phyloP scores from a whole-genome alignment of 2,797 vertebrate species.

The Ambastaia sidthimunki region DNA sequence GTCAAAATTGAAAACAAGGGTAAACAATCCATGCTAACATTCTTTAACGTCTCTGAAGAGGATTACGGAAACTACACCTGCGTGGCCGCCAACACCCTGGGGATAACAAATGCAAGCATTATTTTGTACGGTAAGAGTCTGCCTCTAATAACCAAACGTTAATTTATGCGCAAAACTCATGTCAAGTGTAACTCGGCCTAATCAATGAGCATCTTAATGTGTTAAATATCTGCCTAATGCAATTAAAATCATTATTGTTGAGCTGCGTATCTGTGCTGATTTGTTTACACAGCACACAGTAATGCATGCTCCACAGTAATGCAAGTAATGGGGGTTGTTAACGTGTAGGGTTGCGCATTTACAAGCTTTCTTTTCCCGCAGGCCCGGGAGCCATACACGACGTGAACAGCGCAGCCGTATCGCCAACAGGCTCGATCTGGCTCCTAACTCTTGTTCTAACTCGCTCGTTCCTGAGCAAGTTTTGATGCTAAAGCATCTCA shows the following conservation, averaged over 20 bases:
- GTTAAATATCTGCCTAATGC: slow-evolving; percentile 35
- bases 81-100: slow-evolving; percentile 92
- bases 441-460: slow-evolving; percentile 80
- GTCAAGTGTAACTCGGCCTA: slow-evolving; percentile 27
- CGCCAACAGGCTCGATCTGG: slow-evolving; percentile 74
- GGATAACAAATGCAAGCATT: slow-evolving; percentile 96
- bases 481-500: slow-evolving; percentile 82
- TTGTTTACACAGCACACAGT: slow-evolving; percentile 1
- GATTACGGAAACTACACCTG: slow-evolving; percentile 99
- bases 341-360: slow-evolving; percentile 12
- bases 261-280: background rate
- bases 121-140: slow-evolving; percentile 88
- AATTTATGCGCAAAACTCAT: slow-evolving; percentile 33
- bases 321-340: slow-evolving; percentile 17
- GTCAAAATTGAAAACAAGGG: slow-evolving; percentile 96
- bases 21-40: slow-evolving; percentile 92
- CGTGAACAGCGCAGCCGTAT: slow-evolving; percentile 81
- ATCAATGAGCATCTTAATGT: slow-evolving; percentile 25
- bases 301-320: slow-evolving; percentile 11
- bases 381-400: slow-evolving; percentile 92
- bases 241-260: slow-evolving; percentile 24
- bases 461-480: slow-evolving; percentile 81
- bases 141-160: slow-evolving; percentile 8
- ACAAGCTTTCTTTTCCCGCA: slow-evolving; percentile 65
- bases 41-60: slow-evolving; percentile 97